phyloP scores from a whole-genome alignment of 1,140 invertebrate genomes.

The Polyergus mexicanus region DNA sequence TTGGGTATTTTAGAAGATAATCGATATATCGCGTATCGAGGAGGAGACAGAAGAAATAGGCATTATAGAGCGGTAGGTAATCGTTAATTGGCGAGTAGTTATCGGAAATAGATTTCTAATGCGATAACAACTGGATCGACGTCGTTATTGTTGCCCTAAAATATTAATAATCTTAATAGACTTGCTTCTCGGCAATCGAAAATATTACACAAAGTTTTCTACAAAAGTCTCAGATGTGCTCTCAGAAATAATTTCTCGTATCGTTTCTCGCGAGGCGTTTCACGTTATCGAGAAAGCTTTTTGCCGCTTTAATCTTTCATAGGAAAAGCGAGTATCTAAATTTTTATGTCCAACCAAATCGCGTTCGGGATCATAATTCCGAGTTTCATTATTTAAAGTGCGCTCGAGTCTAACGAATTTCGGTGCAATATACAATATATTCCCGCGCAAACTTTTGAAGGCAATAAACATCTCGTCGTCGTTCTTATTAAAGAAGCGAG shows the following conservation, averaged over 20 bases:
- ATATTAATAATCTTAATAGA: constrained; percentile 34
- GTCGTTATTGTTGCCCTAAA: constrained; percentile 25
- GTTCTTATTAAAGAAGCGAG: constrained; percentile 10
- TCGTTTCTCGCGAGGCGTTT: not conserved
- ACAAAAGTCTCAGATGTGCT: not conserved
- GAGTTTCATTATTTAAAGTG: constrained; percentile 53
- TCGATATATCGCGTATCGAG: constrained; percentile 15
- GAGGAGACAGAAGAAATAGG: not conserved
- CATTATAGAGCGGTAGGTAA: not conserved
- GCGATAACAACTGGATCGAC: not conserved
- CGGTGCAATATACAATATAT: constrained; percentile 33
- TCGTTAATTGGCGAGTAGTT: constrained; percentile 39
- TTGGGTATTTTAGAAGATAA: constrained; percentile 50
- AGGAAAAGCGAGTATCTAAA: constrained; percentile 24
- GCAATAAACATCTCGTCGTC: constrained; percentile 44
- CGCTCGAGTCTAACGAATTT: constrained; percentile 14
- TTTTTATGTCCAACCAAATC: constrained; percentile 29
- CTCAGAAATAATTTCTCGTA: not conserved
- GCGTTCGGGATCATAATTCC: constrained; percentile 18
- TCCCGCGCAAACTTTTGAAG: constrained; percentile 40
- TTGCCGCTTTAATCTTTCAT: constrained; percentile 24
- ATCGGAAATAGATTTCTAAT: constrained; percentile 55
- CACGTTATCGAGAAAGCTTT: not conserved
- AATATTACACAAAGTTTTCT: not conserved
- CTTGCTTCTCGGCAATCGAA: not conserved